Evolutionary conservation across 2,888 invertebrate genomes (phyloP), one percentile per base, ranked within the genome.

Genomic region (Hermaeophaga mercurialis): DNA sequence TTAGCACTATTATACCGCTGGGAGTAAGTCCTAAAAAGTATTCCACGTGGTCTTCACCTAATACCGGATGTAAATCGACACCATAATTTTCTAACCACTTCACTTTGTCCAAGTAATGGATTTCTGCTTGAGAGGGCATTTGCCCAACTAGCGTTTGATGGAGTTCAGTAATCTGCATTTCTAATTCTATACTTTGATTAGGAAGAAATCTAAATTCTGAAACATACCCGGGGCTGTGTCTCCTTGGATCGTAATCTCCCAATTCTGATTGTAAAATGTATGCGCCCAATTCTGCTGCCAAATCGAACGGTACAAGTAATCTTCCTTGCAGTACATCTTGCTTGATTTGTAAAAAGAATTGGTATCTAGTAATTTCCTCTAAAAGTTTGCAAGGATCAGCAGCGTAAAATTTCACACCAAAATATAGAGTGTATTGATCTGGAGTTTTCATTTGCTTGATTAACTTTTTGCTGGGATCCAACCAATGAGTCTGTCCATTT

Each of bases 81-180:
- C 97, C 97, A 75, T 96, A 97, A 93, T 96, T 94, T 78, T 97
- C 96, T 72, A 96, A 84, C 96, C 96, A 96, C 84, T 96, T 96
- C 69, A 95, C 94, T 84, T 96, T 94, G 80, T 97, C 96, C 78
- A 97, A 84, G 80, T 93, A 97, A 81, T 91, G 93, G 71, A 95
- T 83, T 80, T 97, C 96, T 26, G 96, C 96, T 67, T 91, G 88
- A 50, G 95, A 90, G 58, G 96, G 96, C 68, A 92, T 86, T 78
- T 91, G 89, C 63, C 94, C 94, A 90, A 90, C 87, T 56, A 96
- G 82, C 64, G 90, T 89, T 77, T 91, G 89, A 78, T 97, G 96
- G 68, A 94, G 83, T 71, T 94, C 92, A 31, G 89, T 87, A 65
- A 96, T 93, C 68, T 90, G 84, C 52, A 86, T 82, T 80, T 97